Percentiles rank a stretch among this genome's conserved stretches.
Conservation (phyloP, 2,113 vertebrate species). For the Corapipo altera region DNA sequence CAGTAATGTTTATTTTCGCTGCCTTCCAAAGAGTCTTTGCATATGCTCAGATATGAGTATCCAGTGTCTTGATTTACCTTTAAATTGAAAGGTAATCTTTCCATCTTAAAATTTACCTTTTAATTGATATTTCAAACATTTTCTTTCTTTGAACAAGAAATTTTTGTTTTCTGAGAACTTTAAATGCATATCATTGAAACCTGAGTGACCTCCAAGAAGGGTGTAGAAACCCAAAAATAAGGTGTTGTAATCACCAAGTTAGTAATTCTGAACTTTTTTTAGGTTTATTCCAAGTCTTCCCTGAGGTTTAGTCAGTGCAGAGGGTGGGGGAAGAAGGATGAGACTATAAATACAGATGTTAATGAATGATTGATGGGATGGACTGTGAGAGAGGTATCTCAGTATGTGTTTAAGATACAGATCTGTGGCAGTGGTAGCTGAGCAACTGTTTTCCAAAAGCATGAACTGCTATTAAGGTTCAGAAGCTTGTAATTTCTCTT, state of each 20-base stretch:
- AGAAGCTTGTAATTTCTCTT: not conserved
- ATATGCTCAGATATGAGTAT: not conserved
- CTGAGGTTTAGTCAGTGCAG: not conserved
- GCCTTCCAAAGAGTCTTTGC: not conserved
- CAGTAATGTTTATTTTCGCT: not conserved
- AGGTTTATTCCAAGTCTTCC: not conserved
- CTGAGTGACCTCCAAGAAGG: not conserved
- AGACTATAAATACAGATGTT: not conserved
- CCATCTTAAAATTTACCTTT: not conserved
- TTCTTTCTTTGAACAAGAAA: not conserved
- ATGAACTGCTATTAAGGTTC: not conserved
- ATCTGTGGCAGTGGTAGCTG: not conserved
- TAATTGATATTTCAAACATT: not conserved
- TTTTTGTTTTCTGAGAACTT: not conserved
- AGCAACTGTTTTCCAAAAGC: not conserved
- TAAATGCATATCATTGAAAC: not conserved
- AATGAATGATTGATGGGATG: not conserved
- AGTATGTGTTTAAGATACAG: not conserved
- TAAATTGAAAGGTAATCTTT: not conserved
- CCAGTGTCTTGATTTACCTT: not conserved
- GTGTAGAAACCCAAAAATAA: not conserved
- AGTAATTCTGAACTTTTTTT: not conserved
- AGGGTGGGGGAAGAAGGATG: not conserved
- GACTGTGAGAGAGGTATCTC: not conserved
- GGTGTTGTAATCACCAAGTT: not conserved